Evolutionary conservation across 2,797 vertebrate genomes (phyloP), one percentile per base, ranked within the genome.

Genomic region (Brachyrhaphis roseni): DNA sequence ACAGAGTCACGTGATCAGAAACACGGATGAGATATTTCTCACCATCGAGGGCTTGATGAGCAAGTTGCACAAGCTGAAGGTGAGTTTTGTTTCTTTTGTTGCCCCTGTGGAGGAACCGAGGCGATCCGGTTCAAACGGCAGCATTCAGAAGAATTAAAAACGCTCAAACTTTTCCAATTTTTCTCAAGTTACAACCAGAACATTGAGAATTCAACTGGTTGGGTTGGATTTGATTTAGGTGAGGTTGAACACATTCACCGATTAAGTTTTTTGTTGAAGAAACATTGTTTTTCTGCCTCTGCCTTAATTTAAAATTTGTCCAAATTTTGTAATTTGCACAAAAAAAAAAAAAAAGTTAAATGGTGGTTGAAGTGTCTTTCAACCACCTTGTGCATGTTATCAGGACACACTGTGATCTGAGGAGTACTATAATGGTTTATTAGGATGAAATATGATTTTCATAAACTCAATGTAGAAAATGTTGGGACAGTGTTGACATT

Each of bases 21-120:
- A 96, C 1, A 92, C 93, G 76, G 95, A 96, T 2, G 95, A 95
- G 89, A 95, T 96, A 78, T 96, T 96, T 78, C 90, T 90, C 79
- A 95, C 94, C 0, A 95, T 96, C 5, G 95, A 96, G 78, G 89
- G 90, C 74, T 28, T 96, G 91, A 95, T 89, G 92, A 93, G 74
- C 70, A 96, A 96, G 84, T 34, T 96, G 77, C 91, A 92, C 8
- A 90, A 89, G 78, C 90, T 96, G 26, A 94, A 90, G 94, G 96
- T 95, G 77, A 88, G 85, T 86, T 68, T 20, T 23, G 28, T 12
- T 28, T 28, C 20, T 5, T 0, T 4, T 15, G 1, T 5, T 31
- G 26, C 10, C 12, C 26, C n/a, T 43, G 20, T 43, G 51, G 0
- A 53, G 47, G 12, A 55, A 0, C 57, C 12, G 10, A 26, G 1